phyloP scores from a whole-genome alignment of 2,888 invertebrate genomes.

The Melipona bicolor region DNA sequence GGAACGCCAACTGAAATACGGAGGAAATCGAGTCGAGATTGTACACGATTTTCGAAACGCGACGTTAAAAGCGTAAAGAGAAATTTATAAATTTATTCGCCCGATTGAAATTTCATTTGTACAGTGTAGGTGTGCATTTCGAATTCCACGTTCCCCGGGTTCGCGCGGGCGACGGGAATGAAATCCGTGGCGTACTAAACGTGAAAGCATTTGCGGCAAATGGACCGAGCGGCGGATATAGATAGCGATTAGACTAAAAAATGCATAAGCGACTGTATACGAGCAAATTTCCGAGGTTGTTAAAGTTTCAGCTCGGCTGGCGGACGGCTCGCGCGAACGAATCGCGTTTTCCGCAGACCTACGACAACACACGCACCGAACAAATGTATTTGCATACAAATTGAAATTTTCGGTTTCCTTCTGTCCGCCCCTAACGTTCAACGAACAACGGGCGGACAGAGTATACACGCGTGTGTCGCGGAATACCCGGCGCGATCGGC shows the following conservation, averaged over 20 bases:
- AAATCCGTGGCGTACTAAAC: neutral
- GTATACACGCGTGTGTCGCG: neutral
- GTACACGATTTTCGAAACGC: neutral
- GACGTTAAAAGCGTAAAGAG: neutral
- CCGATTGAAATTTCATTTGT: neutral
- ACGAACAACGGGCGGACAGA: neutral
- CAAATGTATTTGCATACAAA: conserved; percentile 48
- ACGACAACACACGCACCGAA: conserved; percentile 15
- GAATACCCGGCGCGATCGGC: conserved; percentile 3
- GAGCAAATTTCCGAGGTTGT: conserved; percentile 42
- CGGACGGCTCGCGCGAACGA: neutral
- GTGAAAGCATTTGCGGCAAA: neutral
- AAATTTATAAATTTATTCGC: neutral
- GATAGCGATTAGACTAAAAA: conserved; percentile 39
- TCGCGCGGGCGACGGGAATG: neutral
- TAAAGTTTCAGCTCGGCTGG: conserved; percentile 40
- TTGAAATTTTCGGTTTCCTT: conserved; percentile 55
- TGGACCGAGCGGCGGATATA: neutral
- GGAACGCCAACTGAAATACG: too few species aligned
- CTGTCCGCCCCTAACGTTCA: conserved; percentile 3
- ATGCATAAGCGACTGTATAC: conserved; percentile 26
- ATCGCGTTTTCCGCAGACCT: conserved; percentile 30
- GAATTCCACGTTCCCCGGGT: neutral
- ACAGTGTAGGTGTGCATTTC: neutral
- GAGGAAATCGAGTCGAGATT: too few species aligned